Percentiles rank a stretch among this genome's conserved stretches.
Evolutionary conservation across 2,797 vertebrate genomes (phyloP).

Genomic region (Cirrhinus mrigala): DNA sequence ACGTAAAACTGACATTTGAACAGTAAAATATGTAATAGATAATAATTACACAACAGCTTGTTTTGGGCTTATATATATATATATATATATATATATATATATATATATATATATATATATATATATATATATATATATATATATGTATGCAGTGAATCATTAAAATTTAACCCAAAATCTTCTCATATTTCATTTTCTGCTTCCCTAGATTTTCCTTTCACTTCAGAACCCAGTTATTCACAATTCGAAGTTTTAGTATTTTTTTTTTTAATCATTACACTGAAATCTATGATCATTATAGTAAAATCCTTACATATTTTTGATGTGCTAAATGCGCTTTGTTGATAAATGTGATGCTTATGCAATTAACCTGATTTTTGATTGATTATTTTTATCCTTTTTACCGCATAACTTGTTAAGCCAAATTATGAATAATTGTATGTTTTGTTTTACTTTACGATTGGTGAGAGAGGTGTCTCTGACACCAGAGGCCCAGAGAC

Average conservation of each 20-base stretch:
- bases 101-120: too few relatives aligned
- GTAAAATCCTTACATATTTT: too few relatives aligned
- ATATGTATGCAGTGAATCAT: too few relatives aligned
- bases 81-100: too few relatives aligned
- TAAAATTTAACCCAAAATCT: background rate
- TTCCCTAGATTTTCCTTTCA: background rate
- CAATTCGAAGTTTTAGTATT: too few relatives aligned
- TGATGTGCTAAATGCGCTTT: background rate
- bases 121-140: too few relatives aligned
- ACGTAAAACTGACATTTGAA: background rate
- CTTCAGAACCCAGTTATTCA: background rate
- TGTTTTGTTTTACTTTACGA: background rate
- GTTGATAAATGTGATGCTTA: background rate
- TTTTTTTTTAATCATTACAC: too few relatives aligned
- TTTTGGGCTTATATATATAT: too few relatives aligned
- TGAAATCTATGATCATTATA: too few relatives aligned
- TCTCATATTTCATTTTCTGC: background rate
- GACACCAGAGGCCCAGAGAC: too few relatives aligned
- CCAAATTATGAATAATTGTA: background rate
- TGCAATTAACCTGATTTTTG: too few relatives aligned
- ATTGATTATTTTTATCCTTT: background rate
- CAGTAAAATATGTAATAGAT: background rate
- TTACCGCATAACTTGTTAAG: background rate
- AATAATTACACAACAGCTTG: background rate
- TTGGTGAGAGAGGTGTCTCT: background rate